Evolutionary conservation across 2,797 vertebrate species (phyloP).

Genomic region (Sphenodon punctatus): DNA sequence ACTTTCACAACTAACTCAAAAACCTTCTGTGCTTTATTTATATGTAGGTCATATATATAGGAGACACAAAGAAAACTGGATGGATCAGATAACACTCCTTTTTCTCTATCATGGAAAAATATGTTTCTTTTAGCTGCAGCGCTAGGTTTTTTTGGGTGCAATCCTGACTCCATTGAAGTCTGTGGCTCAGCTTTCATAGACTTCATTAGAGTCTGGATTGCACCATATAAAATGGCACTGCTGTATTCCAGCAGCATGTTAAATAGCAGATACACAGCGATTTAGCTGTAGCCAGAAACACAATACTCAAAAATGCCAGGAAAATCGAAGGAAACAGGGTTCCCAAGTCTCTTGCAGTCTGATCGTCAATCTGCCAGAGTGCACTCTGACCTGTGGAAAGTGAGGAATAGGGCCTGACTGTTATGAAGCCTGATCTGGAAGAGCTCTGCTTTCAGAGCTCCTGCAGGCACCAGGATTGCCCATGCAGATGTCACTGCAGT

Average conservation of each 20-base stretch:
- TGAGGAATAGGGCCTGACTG: neutral
- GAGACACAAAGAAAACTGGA: neutral
- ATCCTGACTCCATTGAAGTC: no score
- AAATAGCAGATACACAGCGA: neutral
- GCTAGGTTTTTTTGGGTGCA: constrained; percentile 3
- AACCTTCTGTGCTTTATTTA: fast-evolving
- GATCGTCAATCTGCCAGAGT: neutral
- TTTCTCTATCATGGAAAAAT: neutral
- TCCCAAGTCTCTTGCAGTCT: neutral
- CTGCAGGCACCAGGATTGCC: no score
- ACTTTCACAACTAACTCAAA: neutral
- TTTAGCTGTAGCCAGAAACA: neutral
- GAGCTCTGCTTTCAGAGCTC: no score
- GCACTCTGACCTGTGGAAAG: neutral
- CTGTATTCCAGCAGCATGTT: constrained; percentile 1
- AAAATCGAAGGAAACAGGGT: neutral
- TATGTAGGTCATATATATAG: neutral
- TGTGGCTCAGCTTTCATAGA: no score
- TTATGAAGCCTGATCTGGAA: neutral
- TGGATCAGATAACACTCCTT: neutral
- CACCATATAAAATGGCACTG: no score
- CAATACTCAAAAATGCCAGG: neutral
- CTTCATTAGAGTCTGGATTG: no score
- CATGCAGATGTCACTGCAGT: neutral
- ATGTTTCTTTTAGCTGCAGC: neutral